Conservation (phyloP, 2,888 invertebrate species). For the Lucinisca nassula region DNA sequence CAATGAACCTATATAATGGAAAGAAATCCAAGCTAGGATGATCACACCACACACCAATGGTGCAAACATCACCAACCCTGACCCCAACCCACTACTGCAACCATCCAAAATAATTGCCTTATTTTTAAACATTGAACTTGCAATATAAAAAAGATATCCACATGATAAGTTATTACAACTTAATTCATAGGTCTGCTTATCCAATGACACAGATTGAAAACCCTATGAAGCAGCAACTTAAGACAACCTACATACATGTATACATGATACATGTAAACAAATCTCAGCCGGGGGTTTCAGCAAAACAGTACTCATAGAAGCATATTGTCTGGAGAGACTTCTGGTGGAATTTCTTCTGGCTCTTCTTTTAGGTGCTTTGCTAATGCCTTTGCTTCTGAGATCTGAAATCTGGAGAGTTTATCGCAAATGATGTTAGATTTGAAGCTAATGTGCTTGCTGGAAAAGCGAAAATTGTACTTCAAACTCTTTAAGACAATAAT, state of each 20-base stretch:
- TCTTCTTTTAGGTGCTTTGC: conserved; percentile 31
- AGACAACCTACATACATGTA: background rate
- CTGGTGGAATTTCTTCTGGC: conserved; percentile 28
- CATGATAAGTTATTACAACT: too few species aligned
- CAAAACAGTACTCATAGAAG: background rate
- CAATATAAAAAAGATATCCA: too few species aligned
- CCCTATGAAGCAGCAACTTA: too few species aligned
- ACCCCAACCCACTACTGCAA: too few species aligned
- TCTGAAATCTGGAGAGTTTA: conserved; percentile 43
- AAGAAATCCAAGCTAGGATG: too few species aligned
- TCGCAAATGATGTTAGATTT: conserved; percentile 38
- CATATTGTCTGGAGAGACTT: conserved; percentile 10
- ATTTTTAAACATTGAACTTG: too few species aligned
- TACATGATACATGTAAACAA: background rate
- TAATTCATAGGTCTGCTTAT: too few species aligned
- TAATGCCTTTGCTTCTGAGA: conserved; percentile 1
- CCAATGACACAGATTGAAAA: too few species aligned
- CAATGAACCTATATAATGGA: too few species aligned
- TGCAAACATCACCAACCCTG: background rate
- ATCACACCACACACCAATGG: background rate
- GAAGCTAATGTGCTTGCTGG: conserved; percentile 17
- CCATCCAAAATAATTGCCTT: too few species aligned
- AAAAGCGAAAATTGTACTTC: conserved; percentile 41
- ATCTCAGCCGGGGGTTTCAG: background rate
- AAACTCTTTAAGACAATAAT: conserved; percentile 33